Base-by-base conservation (phyloP, 1,140 invertebrate genomes). In the Vollenhovia emeryi region DNA sequence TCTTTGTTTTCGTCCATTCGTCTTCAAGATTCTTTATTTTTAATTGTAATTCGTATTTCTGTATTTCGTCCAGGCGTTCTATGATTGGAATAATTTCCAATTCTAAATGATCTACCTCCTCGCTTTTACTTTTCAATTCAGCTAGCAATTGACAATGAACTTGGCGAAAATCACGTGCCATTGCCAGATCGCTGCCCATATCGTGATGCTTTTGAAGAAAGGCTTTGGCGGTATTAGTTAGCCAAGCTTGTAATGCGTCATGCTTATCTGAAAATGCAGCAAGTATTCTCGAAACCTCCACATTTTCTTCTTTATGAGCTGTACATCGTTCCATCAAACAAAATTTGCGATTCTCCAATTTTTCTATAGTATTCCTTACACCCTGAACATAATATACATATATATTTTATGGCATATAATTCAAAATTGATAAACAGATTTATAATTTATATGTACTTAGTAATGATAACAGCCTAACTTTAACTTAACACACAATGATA, bases 171-270 rank as follows among this genome's bases (percentile, higher is more conserved):
- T 98, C 97, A 88, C 96, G 96, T 24, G 97, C 96, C 94, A 96
- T 96, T 45, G 95, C 93, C 59, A 97, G 93, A 93, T 96, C 96
- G 43, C 95, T 96, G 40, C 98, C 98, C 96, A 98, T 97, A 86
- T 97, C 96, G 80, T 96, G 96, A 91, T 97, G 97, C 33, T 97
- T 96, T 86, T 96, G 96, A 7, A 98, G 93, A 91, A 98, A 98
- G 18, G 96, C 95, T 86, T 98, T 97, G 0, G 96, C 97, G 13
- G 97, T 97, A 71, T 96, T 96, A 5, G 95, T 95, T 33, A 98
- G 90, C 98, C 98, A 98, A 6, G 96, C 96, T 66, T 96, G 95
- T 36, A 98, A 93, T 76, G 96, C 96, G 84, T 97, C 96, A 91
- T 97, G 97, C 90, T 96, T 96, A 43, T 97, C 95, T 1, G 97